Evolutionary conservation across 2,113 vertebrate genomes (phyloP).

Genomic region (Aldabrachelys gigantea): DNA sequence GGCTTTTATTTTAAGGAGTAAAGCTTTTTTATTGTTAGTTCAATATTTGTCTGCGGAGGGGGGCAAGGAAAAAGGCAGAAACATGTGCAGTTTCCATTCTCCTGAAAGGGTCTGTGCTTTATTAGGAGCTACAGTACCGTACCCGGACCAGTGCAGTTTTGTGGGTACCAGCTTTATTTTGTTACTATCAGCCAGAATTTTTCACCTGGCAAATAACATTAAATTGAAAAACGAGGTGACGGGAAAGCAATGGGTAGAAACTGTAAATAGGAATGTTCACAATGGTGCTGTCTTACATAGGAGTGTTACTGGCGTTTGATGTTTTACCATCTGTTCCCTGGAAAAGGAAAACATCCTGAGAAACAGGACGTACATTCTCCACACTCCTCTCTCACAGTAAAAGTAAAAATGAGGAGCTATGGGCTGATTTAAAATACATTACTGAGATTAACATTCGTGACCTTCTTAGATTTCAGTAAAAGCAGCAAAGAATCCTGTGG

Average conservation of each 20-base stretch:
- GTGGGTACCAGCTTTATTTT: background rate
- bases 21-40: background rate
- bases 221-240: conserved; percentile 42
- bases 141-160: background rate
- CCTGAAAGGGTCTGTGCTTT: background rate
- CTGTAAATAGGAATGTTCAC: background rate
- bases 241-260: conserved; percentile 15
- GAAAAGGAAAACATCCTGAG: conserved; percentile 10
- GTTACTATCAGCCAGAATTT: conserved; percentile 16
- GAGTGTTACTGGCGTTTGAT: conserved; percentile 30
- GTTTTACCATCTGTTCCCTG: conserved; percentile 43
- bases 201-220: background rate
- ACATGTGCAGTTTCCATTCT: background rate
- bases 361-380: conserved; percentile 20
- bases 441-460: background rate
- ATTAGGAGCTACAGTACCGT: background rate
- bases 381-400: background rate
- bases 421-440: background rate
- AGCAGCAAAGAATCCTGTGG: no score
- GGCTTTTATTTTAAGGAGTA: background rate
- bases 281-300: background rate
- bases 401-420: background rate
- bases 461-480: background rate
- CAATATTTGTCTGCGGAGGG: background rate
- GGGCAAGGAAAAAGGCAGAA: background rate